Conservation (phyloP, 2,113 vertebrate species). For the Syrrhaptes paradoxus region DNA sequence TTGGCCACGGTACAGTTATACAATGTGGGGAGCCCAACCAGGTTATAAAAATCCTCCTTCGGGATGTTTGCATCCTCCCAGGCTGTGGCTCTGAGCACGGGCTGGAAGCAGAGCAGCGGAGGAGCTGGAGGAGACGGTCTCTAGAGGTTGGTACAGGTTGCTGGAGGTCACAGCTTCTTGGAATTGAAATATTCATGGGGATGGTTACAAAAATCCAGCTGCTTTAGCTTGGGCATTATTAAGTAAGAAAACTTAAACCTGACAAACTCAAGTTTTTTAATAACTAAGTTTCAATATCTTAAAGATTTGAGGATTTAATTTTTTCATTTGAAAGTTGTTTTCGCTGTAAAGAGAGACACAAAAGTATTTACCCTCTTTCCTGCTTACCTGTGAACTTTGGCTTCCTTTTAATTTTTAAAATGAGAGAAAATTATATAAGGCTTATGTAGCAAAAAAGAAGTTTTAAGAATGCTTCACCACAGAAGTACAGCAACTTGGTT, state of each 20-base stretch:
- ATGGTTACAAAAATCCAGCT: accelerated
- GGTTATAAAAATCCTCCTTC: slow-evolving; percentile 60
- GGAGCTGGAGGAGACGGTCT: background rate
- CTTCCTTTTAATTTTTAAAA: background rate
- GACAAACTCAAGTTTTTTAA: background rate
- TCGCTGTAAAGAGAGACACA: background rate
- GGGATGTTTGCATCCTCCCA: background rate
- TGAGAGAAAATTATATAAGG: background rate
- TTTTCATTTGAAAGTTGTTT: background rate
- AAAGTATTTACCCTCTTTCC: background rate
- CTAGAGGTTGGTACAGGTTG: background rate
- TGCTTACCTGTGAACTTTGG: background rate
- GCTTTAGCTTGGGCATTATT: background rate
- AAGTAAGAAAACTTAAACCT: background rate
- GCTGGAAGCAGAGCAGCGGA: background rate
- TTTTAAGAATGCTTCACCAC: background rate
- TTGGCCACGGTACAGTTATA: slow-evolving; percentile 61
- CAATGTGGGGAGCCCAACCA: slow-evolving; percentile 39
- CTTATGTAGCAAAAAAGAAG: background rate
- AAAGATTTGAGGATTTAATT: background rate
- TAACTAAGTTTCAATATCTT: background rate
- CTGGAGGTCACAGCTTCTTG: slow-evolving; percentile 49
- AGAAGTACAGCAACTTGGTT: background rate
- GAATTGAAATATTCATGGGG: background rate
- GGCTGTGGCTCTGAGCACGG: background rate